Evolutionary conservation across 2,888 invertebrate genomes (phyloP).

Genomic region (Ctenicera cuprea): DNA sequence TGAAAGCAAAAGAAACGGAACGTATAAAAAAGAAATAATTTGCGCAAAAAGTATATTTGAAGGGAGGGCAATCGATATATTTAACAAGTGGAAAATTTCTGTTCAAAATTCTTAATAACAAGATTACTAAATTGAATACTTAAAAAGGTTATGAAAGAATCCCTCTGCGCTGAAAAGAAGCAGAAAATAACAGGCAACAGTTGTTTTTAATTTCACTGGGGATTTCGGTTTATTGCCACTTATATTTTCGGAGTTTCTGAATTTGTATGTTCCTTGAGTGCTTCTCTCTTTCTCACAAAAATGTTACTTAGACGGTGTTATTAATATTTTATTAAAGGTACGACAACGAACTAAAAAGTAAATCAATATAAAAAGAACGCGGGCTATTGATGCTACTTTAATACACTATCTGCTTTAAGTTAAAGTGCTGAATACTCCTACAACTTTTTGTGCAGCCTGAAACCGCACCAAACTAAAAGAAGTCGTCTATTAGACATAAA

Average conservation of each 20-base stretch:
- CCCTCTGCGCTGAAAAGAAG: constrained; percentile 6
- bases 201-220: constrained; percentile 12
- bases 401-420: no score
- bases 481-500: background rate
- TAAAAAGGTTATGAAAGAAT: constrained; percentile 26
- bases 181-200: constrained; percentile 20
- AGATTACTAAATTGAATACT: constrained; percentile 17
- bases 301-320: background rate
- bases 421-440: no score
- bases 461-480: background rate
- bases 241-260: background rate
- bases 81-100: constrained; percentile 20
- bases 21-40: background rate
- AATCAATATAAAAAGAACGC: no score
- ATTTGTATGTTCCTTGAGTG: no score
- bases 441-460: background rate
- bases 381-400: no score
- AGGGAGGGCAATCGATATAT: constrained; percentile 1
- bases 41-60: background rate
- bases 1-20: background rate
- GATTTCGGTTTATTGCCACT: constrained; percentile 8
- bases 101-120: constrained; percentile 23
- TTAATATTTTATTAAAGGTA: background rate
- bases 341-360: background rate
- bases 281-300: no score